These are phyloP conservation scores for Buteo buteo DNA, from an alignment of 2,113 vertebrate genomes.

Conservation along the genomic window DNA sequence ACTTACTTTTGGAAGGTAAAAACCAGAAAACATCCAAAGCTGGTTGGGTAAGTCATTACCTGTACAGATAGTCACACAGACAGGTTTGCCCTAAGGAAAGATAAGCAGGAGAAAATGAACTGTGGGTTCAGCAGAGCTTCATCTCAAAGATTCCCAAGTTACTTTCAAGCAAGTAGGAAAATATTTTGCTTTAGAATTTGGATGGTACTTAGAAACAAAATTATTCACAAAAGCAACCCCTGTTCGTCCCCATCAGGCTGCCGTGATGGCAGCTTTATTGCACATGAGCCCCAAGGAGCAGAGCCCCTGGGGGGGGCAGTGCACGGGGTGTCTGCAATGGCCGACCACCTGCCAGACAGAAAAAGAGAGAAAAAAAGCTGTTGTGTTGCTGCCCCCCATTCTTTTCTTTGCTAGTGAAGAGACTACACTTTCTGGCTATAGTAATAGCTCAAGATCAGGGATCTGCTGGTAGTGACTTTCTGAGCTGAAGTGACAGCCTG, in stretches of 20 bases:
- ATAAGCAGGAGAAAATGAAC: not conserved
- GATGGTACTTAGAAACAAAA: not conserved
- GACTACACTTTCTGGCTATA: not conserved
- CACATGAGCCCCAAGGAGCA: not conserved
- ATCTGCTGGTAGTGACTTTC: not conserved
- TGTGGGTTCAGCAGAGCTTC: not conserved
- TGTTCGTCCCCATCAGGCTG: not conserved
- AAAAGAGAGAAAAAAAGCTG: not conserved
- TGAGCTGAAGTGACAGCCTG: slow-evolving; percentile 5
- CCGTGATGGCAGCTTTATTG: not conserved
- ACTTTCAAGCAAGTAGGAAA: not conserved
- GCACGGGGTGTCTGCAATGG: accelerated
- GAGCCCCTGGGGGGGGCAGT: not conserved
- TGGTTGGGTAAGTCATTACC: not conserved
- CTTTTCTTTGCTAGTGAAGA: not conserved
- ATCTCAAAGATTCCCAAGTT: not conserved
- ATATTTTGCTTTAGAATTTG: not conserved
- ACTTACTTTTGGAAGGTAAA: not conserved
- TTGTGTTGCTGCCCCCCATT: not conserved
- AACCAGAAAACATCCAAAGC: not conserved
- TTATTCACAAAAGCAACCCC: not conserved
- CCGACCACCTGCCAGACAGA: not conserved
- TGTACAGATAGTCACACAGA: not conserved
- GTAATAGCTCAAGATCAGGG: slow-evolving; percentile 8
- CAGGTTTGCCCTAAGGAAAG: not conserved